Percentiles rank a stretch among this genome's conserved stretches.
Conservation (phyloP, 2,797 vertebrate genomes). For the Acanthurus leucopareius region DNA sequence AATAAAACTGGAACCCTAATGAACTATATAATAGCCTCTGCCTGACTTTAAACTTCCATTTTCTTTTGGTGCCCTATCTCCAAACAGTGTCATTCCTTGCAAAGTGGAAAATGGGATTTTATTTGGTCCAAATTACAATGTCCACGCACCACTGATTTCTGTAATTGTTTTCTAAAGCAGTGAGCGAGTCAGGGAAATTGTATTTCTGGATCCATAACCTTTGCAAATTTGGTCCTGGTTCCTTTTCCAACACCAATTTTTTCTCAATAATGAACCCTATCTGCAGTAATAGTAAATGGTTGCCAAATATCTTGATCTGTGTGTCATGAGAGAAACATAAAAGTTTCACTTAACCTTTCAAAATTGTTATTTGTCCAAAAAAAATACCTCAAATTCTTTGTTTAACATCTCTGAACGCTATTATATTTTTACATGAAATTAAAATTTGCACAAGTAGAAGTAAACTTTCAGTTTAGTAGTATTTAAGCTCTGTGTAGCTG, state of each 20-base stretch:
- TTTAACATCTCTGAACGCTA: neutral
- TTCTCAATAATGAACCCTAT: constrained; percentile 2
- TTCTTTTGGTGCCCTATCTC: constrained; percentile 3
- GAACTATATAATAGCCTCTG: constrained; percentile 32
- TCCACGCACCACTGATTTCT: constrained; percentile 40
- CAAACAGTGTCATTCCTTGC: constrained; percentile 29
- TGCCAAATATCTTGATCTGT: neutral
- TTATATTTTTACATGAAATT: neutral
- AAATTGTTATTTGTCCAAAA: neutral
- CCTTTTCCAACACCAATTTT: neutral
- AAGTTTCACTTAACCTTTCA: neutral
- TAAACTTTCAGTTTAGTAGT: neutral
- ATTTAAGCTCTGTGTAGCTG: neutral
- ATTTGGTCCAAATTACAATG: constrained; percentile 52
- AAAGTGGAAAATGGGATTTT: constrained; percentile 50
- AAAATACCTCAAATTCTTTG: neutral
- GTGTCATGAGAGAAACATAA: constrained; percentile 1
- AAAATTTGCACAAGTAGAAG: neutral
- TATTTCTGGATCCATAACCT: constrained; percentile 38
- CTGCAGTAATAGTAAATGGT: constrained; percentile 11
- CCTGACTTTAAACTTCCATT: constrained; percentile 16
- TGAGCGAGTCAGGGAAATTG: constrained; percentile 17
- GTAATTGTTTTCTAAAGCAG: constrained; percentile 41
- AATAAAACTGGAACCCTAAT: constrained; percentile 73
- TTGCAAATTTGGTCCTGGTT: constrained; percentile 18